These are phyloP conservation scores for Atta colombica DNA, from an alignment of 1,140 invertebrate species.

Conservation along the genomic window DNA sequence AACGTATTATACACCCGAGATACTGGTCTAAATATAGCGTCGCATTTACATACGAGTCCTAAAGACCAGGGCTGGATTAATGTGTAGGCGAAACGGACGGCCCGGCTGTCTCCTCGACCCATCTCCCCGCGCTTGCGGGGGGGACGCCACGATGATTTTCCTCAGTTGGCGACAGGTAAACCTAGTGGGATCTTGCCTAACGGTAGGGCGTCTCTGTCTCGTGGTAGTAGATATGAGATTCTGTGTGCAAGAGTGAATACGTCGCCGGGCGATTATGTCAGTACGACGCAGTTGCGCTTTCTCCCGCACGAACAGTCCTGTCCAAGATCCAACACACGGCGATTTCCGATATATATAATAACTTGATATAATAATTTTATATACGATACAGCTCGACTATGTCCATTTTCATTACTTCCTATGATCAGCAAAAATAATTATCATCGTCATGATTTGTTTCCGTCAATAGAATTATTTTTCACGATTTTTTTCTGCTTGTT, in stretches of 20 bases:
- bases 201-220: conserved; percentile 32
- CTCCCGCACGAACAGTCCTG: conserved; percentile 35
- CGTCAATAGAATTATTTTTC: conserved; percentile 14
- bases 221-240: conserved; percentile 21
- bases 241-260: not conserved
- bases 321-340: not conserved
- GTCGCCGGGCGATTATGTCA: conserved; percentile 51
- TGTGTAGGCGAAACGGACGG: conserved; percentile 83
- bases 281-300: conserved; percentile 56
- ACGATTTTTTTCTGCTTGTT: not conserved
- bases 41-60: conserved; percentile 85
- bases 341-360: conserved; percentile 32
- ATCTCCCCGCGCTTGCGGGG: conserved; percentile 29
- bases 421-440: conserved; percentile 11
- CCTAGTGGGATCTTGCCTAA: conserved; percentile 41
- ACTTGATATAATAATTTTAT: conserved; percentile 44
- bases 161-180: conserved; percentile 66
- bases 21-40: conserved; percentile 86
- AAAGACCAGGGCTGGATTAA: conserved; percentile 85
- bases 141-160: conserved; percentile 60
- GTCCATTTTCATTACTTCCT: conserved; percentile 27
- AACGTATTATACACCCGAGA: conserved; percentile 82
- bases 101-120: not conserved
- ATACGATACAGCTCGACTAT: not conserved
- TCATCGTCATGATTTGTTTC: conserved; percentile 8